phyloP scores from a whole-genome alignment of 2,888 invertebrate genomes.

The Drosophila austrosaltans region DNA sequence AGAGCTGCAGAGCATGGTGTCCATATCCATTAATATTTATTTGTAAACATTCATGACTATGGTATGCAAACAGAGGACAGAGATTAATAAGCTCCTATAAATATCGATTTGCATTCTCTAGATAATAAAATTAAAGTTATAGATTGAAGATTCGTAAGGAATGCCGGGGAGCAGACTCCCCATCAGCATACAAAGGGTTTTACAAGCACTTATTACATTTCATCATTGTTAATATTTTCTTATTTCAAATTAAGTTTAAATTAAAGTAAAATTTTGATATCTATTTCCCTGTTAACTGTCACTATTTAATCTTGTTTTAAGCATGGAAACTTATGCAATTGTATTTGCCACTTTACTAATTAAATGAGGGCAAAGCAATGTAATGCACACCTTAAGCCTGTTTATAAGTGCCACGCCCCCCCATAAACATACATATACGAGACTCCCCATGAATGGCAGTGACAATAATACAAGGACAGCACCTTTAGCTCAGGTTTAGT shows the following conservation, averaged over 20 bases:
- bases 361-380: constrained; percentile 34
- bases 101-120: background rate
- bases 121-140: background rate
- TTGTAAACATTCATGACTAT: too few relatives aligned
- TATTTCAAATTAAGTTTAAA: too few relatives aligned
- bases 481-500: constrained; percentile 19
- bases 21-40: too few relatives aligned
- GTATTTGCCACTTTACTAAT: constrained; percentile 58
- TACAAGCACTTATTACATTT: too few relatives aligned
- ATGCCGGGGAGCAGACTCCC: background rate
- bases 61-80: too few relatives aligned
- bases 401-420: constrained; percentile 7
- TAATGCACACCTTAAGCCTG: constrained; percentile 29
- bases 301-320: too few relatives aligned
- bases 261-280: background rate
- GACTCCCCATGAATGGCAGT: constrained; percentile 32
- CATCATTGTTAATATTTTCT: too few relatives aligned
- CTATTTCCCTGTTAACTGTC: too few relatives aligned
- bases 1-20: background rate
- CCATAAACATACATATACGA: constrained; percentile 5
- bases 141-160: background rate
- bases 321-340: constrained; percentile 34
- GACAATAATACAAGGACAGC: constrained; percentile 33
- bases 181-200: background rate
- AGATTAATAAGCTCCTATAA: background rate